Percentiles rank a stretch among this genome's conserved stretches.
These are phyloP conservation scores for Drosophila biarmipes DNA, from an alignment of 1,140 invertebrate genomes.

Conservation along the genomic window DNA sequence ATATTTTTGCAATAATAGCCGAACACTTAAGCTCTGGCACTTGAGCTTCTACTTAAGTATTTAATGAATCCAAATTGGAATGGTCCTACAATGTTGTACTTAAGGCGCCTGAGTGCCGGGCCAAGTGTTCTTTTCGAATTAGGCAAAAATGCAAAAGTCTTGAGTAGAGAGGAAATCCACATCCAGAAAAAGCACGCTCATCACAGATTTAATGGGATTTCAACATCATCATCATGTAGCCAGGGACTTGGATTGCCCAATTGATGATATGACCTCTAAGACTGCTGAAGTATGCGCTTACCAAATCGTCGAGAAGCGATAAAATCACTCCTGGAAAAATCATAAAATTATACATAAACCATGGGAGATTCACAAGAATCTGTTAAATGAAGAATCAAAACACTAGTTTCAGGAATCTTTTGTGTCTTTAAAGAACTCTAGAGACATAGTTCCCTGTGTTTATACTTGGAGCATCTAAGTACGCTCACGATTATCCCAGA, in stretches of 20 bases:
- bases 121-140: conserved; percentile 66
- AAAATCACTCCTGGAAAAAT: not conserved
- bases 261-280: conserved; percentile 2
- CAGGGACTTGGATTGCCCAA: conserved; percentile 34
- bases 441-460: not conserved
- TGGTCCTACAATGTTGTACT: conserved; percentile 48
- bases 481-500: not conserved
- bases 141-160: conserved; percentile 35
- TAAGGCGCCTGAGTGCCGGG: conserved; percentile 74
- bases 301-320: conserved; percentile 16
- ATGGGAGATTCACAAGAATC: not conserved
- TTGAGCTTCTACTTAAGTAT: conserved; percentile 78
- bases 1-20: conserved; percentile 70
- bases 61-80: conserved; percentile 64
- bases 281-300: conserved; percentile 30
- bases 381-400: not conserved
- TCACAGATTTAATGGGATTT: conserved; percentile 68
- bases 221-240: conserved; percentile 55
- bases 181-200: conserved; percentile 34
- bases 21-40: conserved; percentile 74
- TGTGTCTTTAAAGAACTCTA: not conserved
- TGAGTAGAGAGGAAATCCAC: not conserved
- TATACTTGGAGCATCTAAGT: conserved; percentile 7
- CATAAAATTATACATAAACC: not conserved
- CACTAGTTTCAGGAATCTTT: too few species aligned